Conservation (phyloP, 2,797 vertebrate species). For the Vespertilio murinus region DNA sequence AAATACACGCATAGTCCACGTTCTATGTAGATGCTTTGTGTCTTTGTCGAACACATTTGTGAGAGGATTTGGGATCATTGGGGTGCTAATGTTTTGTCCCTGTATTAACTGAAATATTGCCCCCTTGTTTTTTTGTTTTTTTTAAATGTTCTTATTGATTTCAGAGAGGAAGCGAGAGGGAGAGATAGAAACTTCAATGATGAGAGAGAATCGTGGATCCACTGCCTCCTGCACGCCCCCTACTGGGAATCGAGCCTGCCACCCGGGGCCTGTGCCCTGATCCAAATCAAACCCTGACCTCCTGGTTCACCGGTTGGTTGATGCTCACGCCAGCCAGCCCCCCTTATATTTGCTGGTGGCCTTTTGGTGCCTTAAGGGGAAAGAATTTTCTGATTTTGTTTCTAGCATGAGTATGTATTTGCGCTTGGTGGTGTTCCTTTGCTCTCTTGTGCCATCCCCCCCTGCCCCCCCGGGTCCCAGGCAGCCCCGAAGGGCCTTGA, state of each 20-base stretch:
- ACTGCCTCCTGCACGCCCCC: no score
- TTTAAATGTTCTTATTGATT: no score
- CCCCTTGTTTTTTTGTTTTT: not conserved
- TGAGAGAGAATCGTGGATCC: no score
- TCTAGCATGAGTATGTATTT: not conserved
- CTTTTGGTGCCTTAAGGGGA: not conserved
- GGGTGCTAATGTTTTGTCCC: not conserved
- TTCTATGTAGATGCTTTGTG: not conserved
- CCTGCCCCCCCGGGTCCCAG: not conserved
- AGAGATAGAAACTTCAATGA: no score
- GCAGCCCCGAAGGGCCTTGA: not conserved
- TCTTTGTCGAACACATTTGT: not conserved
- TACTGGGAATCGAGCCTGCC: no score
- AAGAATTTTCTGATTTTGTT: not conserved
- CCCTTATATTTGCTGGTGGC: not conserved
- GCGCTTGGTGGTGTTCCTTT: not conserved
- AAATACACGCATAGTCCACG: not conserved
- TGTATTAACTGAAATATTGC: not conserved
- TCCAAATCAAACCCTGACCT: no score
- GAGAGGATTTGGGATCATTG: not conserved
- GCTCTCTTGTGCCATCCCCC: not conserved
- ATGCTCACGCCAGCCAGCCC: no score
- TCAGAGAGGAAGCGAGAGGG: no score
- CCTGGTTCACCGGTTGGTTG: no score
- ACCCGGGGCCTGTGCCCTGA: no score